phyloP scores from a whole-genome alignment of 2,888 invertebrate genomes.

The Apotomis capreana region DNA sequence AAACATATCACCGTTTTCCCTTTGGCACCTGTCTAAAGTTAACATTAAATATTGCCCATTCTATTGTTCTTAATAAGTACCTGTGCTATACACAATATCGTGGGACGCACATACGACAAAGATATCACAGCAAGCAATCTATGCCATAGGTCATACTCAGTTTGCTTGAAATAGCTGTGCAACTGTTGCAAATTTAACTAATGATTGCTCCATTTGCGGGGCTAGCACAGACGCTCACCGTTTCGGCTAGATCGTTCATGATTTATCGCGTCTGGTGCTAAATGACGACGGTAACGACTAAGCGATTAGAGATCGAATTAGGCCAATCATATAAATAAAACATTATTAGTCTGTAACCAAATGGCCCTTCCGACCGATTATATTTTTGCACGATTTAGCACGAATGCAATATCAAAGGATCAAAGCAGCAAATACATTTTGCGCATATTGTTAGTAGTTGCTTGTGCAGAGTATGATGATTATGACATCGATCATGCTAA shows the following conservation, averaged over 20 bases:
- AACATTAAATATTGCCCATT: slow-evolving; percentile 44
- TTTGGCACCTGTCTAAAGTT: slow-evolving; percentile 48
- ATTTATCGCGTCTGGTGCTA: slow-evolving; percentile 38
- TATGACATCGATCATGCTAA: slow-evolving; percentile 30
- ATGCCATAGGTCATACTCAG: slow-evolving; percentile 48
- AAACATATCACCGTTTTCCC: slow-evolving; percentile 49
- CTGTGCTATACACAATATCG: slow-evolving; percentile 35
- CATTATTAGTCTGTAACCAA: slow-evolving; percentile 1
- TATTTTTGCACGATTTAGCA: neutral
- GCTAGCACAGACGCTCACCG: slow-evolving; percentile 50
- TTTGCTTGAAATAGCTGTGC: slow-evolving; percentile 59
- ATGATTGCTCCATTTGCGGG: slow-evolving; percentile 61
- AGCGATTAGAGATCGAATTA: slow-evolving; percentile 30
- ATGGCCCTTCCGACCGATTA: neutral
- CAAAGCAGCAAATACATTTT: no score
- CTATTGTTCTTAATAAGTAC: slow-evolving; percentile 37
- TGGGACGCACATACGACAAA: slow-evolving; percentile 39
- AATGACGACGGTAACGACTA: slow-evolving; percentile 32
- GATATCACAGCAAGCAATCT: slow-evolving; percentile 49
- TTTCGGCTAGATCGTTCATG: slow-evolving; percentile 33
- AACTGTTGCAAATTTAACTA: slow-evolving; percentile 74
- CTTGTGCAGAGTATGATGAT: slow-evolving; percentile 9
- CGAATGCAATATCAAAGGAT: no score
- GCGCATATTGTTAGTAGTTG: neutral
- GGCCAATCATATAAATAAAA: slow-evolving; percentile 35